Evolutionary conservation across 2,113 vertebrate genomes (phyloP), one percentile per base, ranked within the genome.

Genomic region (Bothrops jararaca): DNA sequence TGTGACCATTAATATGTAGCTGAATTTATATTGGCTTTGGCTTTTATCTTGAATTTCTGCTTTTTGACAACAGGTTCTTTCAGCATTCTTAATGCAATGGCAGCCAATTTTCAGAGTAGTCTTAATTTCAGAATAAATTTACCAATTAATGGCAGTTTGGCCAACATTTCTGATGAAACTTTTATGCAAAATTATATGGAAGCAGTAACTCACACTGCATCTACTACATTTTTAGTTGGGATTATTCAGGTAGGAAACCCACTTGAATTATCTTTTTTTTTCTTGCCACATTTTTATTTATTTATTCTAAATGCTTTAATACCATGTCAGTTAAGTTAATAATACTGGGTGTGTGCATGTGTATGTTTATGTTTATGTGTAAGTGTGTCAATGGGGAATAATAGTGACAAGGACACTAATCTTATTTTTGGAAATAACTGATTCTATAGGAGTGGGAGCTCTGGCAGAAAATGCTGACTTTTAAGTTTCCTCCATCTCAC

Each of bases 201-300:
- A n/a, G 95, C 94, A 54, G 74, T 98, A 86, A 95, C 92, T 3
- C 48, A 93, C 8, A 95, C 95, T 1, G 94, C 96, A n/a, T 89
- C 97, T 34, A 57, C 96, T 53, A 97, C 95, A 2, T 97, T 97
- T 93, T 86, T 97, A 87, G 96, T 97, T 90, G 97, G 97, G 24
- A 87, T 97, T 54, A 95, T 98, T 92, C 97, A 97, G 96, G 97
- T 97, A 96, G 74, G 94, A 93, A 5, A 52, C 57, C 1, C 42
- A 87, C 88, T 88, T 93, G 0, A 34, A 93, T 92, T 85, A 29
- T 88, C 15, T 29, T 39, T 56, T 6, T 87, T 42, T 42, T 80
- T 42, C 24, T 26, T 87, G 29, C 26, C 26, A 87, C 13, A 52
- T 53, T 53, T 50, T 53, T 87, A 50, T 52, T 13, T 50, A 26